phyloP scores from a whole-genome alignment of 2,888 invertebrate genomes.

The Tholera decimalis region DNA sequence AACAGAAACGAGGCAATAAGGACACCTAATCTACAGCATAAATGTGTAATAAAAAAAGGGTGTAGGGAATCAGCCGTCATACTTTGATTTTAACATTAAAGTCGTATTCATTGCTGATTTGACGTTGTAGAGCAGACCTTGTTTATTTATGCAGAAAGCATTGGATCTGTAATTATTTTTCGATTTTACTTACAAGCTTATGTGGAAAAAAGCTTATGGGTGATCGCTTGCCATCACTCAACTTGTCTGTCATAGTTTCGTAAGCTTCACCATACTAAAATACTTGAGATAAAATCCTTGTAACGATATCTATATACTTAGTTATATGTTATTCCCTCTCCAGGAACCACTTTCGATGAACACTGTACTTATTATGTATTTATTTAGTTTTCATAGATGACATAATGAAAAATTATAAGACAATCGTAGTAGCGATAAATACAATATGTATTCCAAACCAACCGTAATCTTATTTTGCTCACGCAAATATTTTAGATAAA shows the following conservation, averaged over 20 bases:
- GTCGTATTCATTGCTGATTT: too few relatives aligned
- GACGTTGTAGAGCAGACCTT: too few relatives aligned
- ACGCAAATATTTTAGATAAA: slow-evolving; percentile 58
- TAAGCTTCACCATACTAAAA: neutral
- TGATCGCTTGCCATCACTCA: neutral
- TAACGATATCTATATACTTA: too few relatives aligned
- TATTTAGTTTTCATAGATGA: neutral
- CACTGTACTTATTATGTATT: neutral
- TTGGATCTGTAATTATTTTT: too few relatives aligned
- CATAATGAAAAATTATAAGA: neutral
- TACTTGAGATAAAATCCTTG: too few relatives aligned
- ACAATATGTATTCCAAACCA: slow-evolving; percentile 19
- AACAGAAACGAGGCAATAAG: neutral
- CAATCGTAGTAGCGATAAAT: slow-evolving; percentile 6
- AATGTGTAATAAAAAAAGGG: too few relatives aligned
- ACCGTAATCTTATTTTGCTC: slow-evolving; percentile 54
- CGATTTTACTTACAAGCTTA: too few relatives aligned
- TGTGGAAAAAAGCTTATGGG: neutral
- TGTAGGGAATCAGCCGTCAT: too few relatives aligned
- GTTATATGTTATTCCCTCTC: too few relatives aligned
- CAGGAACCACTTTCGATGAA: neutral
- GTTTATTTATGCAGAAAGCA: too few relatives aligned
- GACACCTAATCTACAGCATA: too few relatives aligned
- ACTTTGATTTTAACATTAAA: too few relatives aligned
- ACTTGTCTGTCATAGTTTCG: neutral